Evolutionary conservation across 2,113 vertebrate species (phyloP).

Genomic region (Oryzias javanicus): DNA sequence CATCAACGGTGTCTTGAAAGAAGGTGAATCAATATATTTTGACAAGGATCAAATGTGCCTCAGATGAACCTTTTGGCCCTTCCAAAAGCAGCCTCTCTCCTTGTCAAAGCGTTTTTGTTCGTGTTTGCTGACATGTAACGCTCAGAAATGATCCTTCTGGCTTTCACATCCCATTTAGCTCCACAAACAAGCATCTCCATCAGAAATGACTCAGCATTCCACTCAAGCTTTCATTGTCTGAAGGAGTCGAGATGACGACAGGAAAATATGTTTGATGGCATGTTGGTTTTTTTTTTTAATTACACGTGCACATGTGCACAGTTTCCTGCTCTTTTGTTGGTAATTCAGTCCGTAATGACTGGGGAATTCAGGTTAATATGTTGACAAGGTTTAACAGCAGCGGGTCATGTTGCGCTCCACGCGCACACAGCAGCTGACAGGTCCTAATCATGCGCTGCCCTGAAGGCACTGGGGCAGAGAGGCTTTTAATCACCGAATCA

Average conservation of each 20-base stretch:
- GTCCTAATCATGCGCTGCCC: constrained; percentile 94
- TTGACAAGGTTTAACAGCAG: constrained; percentile 98
- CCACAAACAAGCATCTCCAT: neutral
- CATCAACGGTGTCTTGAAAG: constrained; percentile 72
- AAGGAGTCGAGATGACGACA: neutral
- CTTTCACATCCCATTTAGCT: constrained; percentile 1
- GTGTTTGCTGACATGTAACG: constrained; percentile 42
- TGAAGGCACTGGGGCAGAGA: constrained; percentile 87
- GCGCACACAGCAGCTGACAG: constrained; percentile 93
- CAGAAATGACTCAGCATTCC: neutral
- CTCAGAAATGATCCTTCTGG: constrained; percentile 13
- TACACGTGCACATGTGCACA: constrained; percentile 67
- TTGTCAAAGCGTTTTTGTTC: constrained; percentile 60
- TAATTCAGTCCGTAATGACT: constrained; percentile 84
- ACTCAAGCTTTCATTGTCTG: neutral
- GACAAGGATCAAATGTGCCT: constrained; percentile 77
- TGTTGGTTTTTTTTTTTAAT: constrained; percentile 77
- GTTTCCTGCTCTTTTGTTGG: constrained; percentile 65
- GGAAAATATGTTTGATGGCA: neutral
- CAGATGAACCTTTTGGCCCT: constrained; percentile 69
- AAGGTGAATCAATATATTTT: constrained; percentile 75
- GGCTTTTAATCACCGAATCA: constrained; percentile 92
- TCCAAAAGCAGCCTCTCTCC: constrained; percentile 57
- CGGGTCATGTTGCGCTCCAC: constrained; percentile 92
- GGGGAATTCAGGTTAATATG: constrained; percentile 99